Percentiles rank a stretch among this genome's conserved stretches.
Evolutionary conservation across 2,888 invertebrate genomes (phyloP).

Genomic region (Petrophora chlorosata): DNA sequence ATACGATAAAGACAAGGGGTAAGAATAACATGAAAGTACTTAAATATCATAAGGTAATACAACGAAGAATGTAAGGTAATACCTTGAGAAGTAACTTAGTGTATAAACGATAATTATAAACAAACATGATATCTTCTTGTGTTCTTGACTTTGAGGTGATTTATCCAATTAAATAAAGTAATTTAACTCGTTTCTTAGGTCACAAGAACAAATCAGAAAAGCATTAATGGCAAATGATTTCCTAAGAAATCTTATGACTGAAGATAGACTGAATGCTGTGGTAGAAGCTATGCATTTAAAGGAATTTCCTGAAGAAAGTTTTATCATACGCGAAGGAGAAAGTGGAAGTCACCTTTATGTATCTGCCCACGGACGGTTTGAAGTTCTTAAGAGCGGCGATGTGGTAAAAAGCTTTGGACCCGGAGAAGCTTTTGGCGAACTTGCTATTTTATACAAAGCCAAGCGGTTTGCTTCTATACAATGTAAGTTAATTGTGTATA

Average conservation of each 20-base stretch:
- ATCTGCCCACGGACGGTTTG: constrained; percentile 92
- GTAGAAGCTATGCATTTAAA: constrained; percentile 92
- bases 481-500: constrained; percentile 86
- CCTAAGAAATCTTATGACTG: constrained; percentile 89
- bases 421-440: constrained; percentile 94
- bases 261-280: constrained; percentile 89
- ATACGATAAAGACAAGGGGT: constrained; percentile 83
- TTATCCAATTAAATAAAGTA: neutral
- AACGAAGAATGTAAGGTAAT: too few relatives aligned
- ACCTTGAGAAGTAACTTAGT: too few relatives aligned
- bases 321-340: constrained; percentile 91
- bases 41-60: too few relatives aligned
- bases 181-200: constrained; percentile 50
- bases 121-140: too few relatives aligned
- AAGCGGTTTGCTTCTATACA: constrained; percentile 94
- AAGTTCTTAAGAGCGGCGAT: constrained; percentile 91
- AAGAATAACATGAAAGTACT: too few relatives aligned
- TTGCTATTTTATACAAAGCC: constrained; percentile 97
- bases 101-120: too few relatives aligned
- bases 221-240: constrained; percentile 93
- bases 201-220: constrained; percentile 65
- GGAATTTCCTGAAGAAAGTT: constrained; percentile 85
- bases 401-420: constrained; percentile 91
- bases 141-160: too few relatives aligned
- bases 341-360: constrained; percentile 94